Percentiles rank a stretch among this genome's conserved stretches.
phyloP scores from a whole-genome alignment of 2,888 invertebrate species.

The Syrista parreyssii region DNA sequence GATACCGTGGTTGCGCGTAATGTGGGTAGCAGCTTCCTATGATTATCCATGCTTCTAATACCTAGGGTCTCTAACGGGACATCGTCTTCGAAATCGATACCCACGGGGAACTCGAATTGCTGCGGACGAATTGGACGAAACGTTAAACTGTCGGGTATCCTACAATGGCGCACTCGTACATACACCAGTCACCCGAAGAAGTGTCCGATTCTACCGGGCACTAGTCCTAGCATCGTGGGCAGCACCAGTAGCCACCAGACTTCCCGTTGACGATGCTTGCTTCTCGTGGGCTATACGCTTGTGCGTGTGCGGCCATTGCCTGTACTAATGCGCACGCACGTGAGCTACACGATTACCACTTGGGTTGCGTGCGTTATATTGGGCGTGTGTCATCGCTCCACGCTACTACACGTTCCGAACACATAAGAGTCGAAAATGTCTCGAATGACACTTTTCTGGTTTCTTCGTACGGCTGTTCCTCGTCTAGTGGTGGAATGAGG shows the following conservation, averaged over 20 bases:
- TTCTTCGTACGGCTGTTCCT: not conserved
- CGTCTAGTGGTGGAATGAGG: not conserved
- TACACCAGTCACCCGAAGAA: not conserved
- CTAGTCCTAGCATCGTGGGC: not conserved
- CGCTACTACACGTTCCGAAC: conserved; percentile 47
- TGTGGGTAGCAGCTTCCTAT: not conserved
- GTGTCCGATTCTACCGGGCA: not conserved
- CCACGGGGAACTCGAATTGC: not conserved
- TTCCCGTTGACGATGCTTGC: not conserved
- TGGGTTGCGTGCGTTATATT: conserved; percentile 44
- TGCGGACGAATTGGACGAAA: not conserved
- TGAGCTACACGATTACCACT: not conserved
- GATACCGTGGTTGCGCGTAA: not conserved
- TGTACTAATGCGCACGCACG: conserved; percentile 28
- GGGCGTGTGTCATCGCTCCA: conserved; percentile 59
- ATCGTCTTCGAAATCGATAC: not conserved
- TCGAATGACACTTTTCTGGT: not conserved
- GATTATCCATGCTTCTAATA: not conserved
- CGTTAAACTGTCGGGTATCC: not conserved
- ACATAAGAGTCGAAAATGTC: conserved; percentile 33
- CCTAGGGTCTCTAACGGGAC: not conserved
- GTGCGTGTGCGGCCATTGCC: conserved; percentile 16
- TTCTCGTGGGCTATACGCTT: not conserved
- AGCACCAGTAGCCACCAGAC: not conserved
- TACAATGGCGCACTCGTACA: not conserved